Conservation (phyloP, 64 coral and sea anemone genomes). For the Dendrophyllia cribrosa region DNA sequence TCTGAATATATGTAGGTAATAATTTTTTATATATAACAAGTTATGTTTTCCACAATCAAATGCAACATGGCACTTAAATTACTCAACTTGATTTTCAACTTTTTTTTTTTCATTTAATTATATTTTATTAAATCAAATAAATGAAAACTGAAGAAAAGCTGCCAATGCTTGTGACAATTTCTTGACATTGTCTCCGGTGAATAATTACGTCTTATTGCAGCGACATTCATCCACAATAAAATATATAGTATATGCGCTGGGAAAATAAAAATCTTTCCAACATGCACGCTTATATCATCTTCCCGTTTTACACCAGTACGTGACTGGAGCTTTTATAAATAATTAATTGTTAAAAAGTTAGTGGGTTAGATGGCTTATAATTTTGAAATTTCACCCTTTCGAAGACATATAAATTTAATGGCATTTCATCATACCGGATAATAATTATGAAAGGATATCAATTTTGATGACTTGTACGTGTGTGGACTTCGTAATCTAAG, state of each 20-base stretch:
- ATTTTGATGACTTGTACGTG: neutral
- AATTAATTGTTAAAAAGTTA: slow-evolving; percentile 7
- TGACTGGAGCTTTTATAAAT: neutral
- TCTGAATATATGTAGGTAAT: too few species aligned
- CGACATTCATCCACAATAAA: neutral
- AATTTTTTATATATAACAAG: too few species aligned
- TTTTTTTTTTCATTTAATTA: neutral
- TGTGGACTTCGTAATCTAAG: too few species aligned
- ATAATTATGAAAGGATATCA: neutral
- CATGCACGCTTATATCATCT: neutral
- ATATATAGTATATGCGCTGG: neutral
- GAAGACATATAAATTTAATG: neutral
- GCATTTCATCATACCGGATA: neutral
- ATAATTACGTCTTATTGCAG: too few species aligned
- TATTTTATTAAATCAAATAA: neutral
- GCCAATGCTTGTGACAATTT: neutral
- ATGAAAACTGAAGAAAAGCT: neutral
- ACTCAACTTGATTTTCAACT: neutral
- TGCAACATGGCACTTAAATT: too few species aligned
- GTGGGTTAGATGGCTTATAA: neutral
- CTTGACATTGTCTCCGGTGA: neutral
- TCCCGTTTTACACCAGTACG: neutral
- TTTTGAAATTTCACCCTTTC: neutral
- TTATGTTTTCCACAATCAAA: too few species aligned
- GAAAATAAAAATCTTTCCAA: neutral